Conservation (phyloP, 2,113 vertebrate genomes). For the Semnornis frantzii region DNA sequence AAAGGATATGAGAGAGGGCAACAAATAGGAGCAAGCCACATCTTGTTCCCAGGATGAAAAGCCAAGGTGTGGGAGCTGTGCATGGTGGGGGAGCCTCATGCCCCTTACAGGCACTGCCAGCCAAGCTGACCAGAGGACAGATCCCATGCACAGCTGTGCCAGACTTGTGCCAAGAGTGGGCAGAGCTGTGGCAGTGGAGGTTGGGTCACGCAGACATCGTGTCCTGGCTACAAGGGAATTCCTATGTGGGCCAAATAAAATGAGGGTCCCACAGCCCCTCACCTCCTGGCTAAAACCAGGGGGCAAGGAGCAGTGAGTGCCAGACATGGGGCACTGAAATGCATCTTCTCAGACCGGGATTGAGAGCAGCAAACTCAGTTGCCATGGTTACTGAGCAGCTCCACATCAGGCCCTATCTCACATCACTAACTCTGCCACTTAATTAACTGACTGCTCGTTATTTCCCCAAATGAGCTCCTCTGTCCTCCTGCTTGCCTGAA, state of each 20-base stretch:
- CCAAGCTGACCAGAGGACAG: background rate
- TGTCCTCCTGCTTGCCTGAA: background rate
- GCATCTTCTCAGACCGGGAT: slow-evolving; percentile 27
- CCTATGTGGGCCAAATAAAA: background rate
- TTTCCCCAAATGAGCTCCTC: slow-evolving; percentile 49
- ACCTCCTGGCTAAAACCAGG: background rate
- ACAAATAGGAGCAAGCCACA: background rate
- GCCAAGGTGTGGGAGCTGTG: background rate
- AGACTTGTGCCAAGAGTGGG: background rate
- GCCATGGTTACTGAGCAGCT: background rate
- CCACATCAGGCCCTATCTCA: slow-evolving; percentile 43
- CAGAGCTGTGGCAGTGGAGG: background rate
- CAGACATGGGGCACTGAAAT: background rate
- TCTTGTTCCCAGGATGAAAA: background rate
- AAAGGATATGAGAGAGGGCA: background rate
- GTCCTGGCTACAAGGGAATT: background rate
- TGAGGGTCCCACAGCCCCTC: background rate
- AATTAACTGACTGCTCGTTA: slow-evolving; percentile 65
- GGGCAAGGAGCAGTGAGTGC: background rate
- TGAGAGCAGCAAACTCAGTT: slow-evolving; percentile 16
- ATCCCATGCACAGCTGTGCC: background rate
- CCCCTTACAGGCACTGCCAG: background rate
- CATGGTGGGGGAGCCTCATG: fast-evolving
- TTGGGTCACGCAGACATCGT: background rate
- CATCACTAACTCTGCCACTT: slow-evolving; percentile 63